Evolutionary conservation across 2,888 invertebrate species (phyloP), one percentile per base, ranked within the genome.

Genomic region (Torymus tubicola): DNA sequence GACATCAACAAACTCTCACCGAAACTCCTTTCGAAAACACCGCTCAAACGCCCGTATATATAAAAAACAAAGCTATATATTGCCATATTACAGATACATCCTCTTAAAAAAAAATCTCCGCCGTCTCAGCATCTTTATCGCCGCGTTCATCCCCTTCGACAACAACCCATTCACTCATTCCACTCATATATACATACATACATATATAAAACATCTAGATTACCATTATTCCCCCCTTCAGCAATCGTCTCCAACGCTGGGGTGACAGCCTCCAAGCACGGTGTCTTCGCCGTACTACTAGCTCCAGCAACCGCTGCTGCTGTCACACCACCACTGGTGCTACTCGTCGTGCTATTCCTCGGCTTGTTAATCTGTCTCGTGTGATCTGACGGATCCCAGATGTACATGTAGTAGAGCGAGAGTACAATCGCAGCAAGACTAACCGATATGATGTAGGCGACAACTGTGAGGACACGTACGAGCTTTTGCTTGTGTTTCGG

Each of bases 361-460:
- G 81, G 82, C 67, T 81, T 81, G 18, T 61, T 53, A 8, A 64
- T 10, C 13, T 70, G 60, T 52, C 74, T 57, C 12, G 74, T 63
- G 14, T 80, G 86, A 84, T 90, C 89, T 88, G 93, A 94, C 21
- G 97, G 97, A 91, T 97, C 95, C 98, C 98, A 98, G 90, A 98
- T 94, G 92, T 98, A 96, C 87, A 97, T 95, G 92, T 98, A 98
- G 92, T 98, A 98, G 72, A 97, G 93, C 14, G 97, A 97, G 84
- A 98, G 93, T 93, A 98, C 96, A 87, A 98, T 97, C 72, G 98
- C 98, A 21, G 97, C 98, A 88, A 98, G 93, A 64, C 98, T 98
- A 86, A 98, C 98, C 90, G 97, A 96, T 91, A 98, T 95, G 85
- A 98, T 95, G 92, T 98, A 98, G 73, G 97, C 96, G 87, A 98